These are phyloP conservation scores for Sparus aurata DNA, from an alignment of 2,797 vertebrate species.

Conservation along the genomic window DNA sequence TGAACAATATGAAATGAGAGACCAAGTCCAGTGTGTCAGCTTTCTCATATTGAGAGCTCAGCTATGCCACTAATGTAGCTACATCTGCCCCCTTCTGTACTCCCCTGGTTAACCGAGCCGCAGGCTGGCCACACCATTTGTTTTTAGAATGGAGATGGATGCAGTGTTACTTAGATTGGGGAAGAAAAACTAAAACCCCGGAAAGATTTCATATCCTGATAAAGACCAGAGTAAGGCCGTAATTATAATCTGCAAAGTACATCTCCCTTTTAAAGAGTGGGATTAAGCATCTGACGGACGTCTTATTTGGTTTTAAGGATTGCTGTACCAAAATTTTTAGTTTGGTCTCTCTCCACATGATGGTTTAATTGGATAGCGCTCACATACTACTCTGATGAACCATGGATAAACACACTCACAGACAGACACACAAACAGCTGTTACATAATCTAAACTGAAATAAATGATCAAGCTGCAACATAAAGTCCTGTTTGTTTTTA, in stretches of 20 bases:
- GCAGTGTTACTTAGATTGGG: slow-evolving; percentile 81
- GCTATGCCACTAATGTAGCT: slow-evolving; percentile 98
- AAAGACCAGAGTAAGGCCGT: slow-evolving; percentile 89
- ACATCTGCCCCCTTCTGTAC: slow-evolving; percentile 63
- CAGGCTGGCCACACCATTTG: slow-evolving; percentile 71
- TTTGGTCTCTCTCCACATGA: slow-evolving; percentile 76
- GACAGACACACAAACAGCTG: slow-evolving; percentile 78
- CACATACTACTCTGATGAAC: slow-evolving; percentile 67
- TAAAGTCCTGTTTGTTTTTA: slow-evolving; percentile 35
- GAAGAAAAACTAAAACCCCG: slow-evolving; percentile 43
- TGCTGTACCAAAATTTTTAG: slow-evolving; percentile 69
- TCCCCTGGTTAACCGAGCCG: slow-evolving; percentile 59
- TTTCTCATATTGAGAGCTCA: slow-evolving; percentile 99
- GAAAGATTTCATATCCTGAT: slow-evolving; percentile 80
- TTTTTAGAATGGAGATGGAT: slow-evolving; percentile 91
- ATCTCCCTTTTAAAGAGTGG: slow-evolving; percentile 61
- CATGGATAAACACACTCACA: slow-evolving; percentile 86
- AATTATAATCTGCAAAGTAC: slow-evolving; percentile 85
- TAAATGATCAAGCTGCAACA: slow-evolving; percentile 93
- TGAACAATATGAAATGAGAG: slow-evolving; percentile 80
- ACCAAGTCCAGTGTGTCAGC: slow-evolving; percentile 96
- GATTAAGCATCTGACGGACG: slow-evolving; percentile 53
- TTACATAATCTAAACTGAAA: slow-evolving; percentile 93
- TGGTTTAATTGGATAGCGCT: slow-evolving; percentile 73
- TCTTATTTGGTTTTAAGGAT: slow-evolving; percentile 75